Base-by-base conservation (phyloP, 2,113 vertebrate species). In the Halichoeres trimaculatus region DNA sequence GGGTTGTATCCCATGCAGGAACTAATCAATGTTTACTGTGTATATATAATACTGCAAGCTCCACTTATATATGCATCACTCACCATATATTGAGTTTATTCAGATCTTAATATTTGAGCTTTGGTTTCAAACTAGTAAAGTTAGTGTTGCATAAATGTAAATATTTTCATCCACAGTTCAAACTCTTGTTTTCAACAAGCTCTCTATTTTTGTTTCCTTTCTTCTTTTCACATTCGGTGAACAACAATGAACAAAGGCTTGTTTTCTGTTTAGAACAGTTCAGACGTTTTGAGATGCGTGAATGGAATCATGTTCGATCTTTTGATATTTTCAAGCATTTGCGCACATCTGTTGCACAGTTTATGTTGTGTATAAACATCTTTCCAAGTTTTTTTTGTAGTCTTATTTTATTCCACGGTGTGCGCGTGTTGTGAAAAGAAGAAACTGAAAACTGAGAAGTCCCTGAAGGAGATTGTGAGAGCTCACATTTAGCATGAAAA, bases 1-100 rank as follows among this genome's bases (percentile, higher is more conserved):
- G 55, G 75, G 65, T 51, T 73, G 53, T 65, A 81, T 75, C 79
- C 69, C 67, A 65, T 66, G 77, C 73, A 78, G 70, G 85, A 90
- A 74, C 78, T 86, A 87, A 89, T 91, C 88, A 83, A 80, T 89
- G 80, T 79, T 23, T 67, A 38, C 67, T 73, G 60, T 65, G 72
- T 69, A 59, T 85, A 85, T 51, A 73, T 54, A 74, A 84, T 72
- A 34, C 75, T 72, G 63, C 65, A 67, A 69, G 53, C 68, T 66
- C 77, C 45, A n/a, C 69, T 74, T 51, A 23, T 8, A 53, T 52
- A 45, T 45, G 17, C 43, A 19, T 45, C 16, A 45, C 67, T 76
- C 72, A 64, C 52, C 54, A 35, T 65, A 62, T 30, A 67, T 30
- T 40, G 12, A 47, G 19, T 70, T 62, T 23, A 65, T 24, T 8